A percentile compares a stretch with the other conserved stretches of the same genome.
Conservation (phyloP, 2,888 invertebrate genomes). For the Dastarcus helophoroides region DNA sequence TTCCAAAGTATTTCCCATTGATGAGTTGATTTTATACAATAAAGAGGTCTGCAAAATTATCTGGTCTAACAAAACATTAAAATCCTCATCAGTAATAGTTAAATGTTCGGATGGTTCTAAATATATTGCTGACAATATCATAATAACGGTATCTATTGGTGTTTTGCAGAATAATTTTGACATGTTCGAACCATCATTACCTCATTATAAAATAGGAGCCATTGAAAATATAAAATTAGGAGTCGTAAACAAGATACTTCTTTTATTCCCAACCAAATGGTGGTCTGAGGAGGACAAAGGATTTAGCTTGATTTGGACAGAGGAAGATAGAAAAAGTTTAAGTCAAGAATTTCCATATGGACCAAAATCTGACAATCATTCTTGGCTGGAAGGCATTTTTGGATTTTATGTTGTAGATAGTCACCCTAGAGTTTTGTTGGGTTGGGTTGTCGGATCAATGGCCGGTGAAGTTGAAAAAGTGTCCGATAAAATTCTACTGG, state of each 20-base stretch:
- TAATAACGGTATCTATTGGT: constrained; percentile 41
- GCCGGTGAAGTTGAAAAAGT: constrained; percentile 51
- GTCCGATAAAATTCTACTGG: constrained; percentile 40
- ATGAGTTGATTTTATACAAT: constrained; percentile 13
- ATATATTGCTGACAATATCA: constrained; percentile 46
- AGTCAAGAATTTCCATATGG: constrained; percentile 2
- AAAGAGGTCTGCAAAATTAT: constrained; percentile 29
- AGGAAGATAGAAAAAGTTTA: constrained; percentile 12
- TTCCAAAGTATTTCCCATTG: neutral
- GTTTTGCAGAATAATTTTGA: constrained; percentile 17
- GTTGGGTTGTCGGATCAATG: constrained; percentile 53
- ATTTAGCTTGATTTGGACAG: constrained; percentile 16
- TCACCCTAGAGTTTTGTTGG: constrained; percentile 49
- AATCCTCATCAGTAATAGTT: constrained; percentile 23
- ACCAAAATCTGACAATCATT: constrained; percentile 15
- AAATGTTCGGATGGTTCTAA: constrained; percentile 37
- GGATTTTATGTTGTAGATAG: constrained; percentile 46
- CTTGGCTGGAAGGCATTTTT: constrained; percentile 50
- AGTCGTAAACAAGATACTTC: constrained; percentile 17
- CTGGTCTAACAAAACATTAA: constrained; percentile 22
- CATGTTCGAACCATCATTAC: neutral
- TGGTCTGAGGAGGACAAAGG: constrained; percentile 12
- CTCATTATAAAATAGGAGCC: constrained; percentile 21
- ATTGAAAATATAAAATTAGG: constrained; percentile 19
- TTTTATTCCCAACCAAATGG: constrained; percentile 18